These are phyloP conservation scores for Serrognathus titanus DNA, from an alignment of 2,888 invertebrate species.

Conservation along the genomic window DNA sequence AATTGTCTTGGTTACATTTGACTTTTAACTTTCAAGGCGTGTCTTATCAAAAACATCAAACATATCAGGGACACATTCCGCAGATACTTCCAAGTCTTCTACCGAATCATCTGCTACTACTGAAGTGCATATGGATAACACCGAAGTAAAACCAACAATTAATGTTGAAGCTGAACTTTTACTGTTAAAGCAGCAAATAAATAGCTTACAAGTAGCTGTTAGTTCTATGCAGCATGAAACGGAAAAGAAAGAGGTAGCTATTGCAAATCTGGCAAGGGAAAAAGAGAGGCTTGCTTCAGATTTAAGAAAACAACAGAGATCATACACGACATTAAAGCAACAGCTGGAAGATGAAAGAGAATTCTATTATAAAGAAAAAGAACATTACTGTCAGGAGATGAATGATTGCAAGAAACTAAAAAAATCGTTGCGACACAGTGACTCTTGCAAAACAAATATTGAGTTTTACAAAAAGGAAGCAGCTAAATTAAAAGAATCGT, in stretches of 20 bases:
- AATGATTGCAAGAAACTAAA: slow-evolving; percentile 44
- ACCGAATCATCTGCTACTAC: slow-evolving; percentile 7
- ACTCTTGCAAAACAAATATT: slow-evolving; percentile 24
- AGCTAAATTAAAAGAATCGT: slow-evolving; percentile 40
- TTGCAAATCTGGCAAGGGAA: slow-evolving; percentile 51
- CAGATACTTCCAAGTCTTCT: slow-evolving; percentile 6
- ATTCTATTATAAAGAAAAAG: slow-evolving; percentile 55
- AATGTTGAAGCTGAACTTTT: slow-evolving; percentile 36
- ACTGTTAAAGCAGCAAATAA: slow-evolving; percentile 45
- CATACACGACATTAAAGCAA: slow-evolving; percentile 51
- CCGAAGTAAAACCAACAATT: slow-evolving; percentile 8
- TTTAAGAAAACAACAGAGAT: slow-evolving; percentile 51
- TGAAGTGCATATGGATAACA: slow-evolving; percentile 5
- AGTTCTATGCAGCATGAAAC: slow-evolving; percentile 49
- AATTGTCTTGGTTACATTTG: neutral
- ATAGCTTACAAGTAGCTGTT: slow-evolving; percentile 48
- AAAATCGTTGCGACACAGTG: slow-evolving; percentile 25
- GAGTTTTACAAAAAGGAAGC: slow-evolving; percentile 41
- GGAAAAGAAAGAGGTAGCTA: slow-evolving; percentile 50
- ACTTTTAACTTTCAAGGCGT: slow-evolving; percentile 12
- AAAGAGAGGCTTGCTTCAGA: slow-evolving; percentile 53
- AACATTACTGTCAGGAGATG: slow-evolving; percentile 53
- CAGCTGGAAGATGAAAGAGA: slow-evolving; percentile 56
- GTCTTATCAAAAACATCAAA: slow-evolving; percentile 21
- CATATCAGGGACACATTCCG: neutral